Evolutionary conservation across 2,797 vertebrate genomes (phyloP).

Genomic region (Macrochelys suwanniensis): DNA sequence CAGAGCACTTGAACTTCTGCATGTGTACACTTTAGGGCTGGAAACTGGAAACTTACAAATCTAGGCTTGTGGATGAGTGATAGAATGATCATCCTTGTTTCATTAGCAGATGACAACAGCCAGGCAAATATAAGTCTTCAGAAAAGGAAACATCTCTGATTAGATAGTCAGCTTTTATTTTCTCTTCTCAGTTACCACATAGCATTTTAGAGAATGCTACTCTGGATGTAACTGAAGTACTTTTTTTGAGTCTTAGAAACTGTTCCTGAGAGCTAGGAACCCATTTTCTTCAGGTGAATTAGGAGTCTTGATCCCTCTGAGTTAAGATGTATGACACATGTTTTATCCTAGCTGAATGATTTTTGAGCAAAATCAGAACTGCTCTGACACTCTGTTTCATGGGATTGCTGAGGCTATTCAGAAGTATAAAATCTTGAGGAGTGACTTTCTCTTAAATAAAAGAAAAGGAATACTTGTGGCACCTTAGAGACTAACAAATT

Average conservation of each 20-base stretch:
- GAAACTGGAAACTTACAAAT: not conserved
- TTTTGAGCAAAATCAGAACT: not conserved
- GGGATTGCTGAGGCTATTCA: not conserved
- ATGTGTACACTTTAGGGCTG: not conserved
- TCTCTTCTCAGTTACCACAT: accelerated
- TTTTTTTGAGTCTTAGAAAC: not conserved
- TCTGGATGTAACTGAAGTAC: not conserved
- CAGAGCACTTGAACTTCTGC: not conserved
- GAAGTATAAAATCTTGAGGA: not conserved
- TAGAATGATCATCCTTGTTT: accelerated
- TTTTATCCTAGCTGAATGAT: not conserved
- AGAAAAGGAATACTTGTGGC: no score
- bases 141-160: not conserved
- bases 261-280: not conserved
- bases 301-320: not conserved
- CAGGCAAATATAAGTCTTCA: not conserved
- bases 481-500: no score
- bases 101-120: not conserved
- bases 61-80: not conserved
- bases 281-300: not conserved
- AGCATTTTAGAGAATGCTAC: not conserved
- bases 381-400: not conserved
- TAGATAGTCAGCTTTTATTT: not conserved
- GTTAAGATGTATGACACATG: not conserved
- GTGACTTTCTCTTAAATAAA: not conserved